Percentiles rank a stretch among this genome's conserved stretches.
phyloP scores from a whole-genome alignment of 2,113 vertebrate genomes.

The Gracilinanus agilis region DNA sequence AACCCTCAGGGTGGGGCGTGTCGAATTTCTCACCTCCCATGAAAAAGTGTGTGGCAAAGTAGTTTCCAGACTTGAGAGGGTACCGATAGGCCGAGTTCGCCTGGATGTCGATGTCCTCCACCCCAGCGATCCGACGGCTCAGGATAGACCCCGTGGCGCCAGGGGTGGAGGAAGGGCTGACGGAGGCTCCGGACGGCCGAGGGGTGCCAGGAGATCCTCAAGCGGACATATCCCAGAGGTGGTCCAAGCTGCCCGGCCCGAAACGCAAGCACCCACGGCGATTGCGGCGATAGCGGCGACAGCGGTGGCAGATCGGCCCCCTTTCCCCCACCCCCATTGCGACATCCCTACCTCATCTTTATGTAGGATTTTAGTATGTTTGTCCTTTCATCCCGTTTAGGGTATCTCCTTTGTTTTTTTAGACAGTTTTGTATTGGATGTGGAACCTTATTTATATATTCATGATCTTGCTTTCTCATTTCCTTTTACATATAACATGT shows the following conservation, averaged over 20 bases:
- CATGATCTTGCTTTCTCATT: conserved; percentile 40
- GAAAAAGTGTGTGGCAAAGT: conserved; percentile 99
- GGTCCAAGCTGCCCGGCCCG: not conserved
- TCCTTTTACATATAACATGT: conserved; percentile 27
- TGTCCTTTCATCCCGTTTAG: not conserved
- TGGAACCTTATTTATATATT: conserved; percentile 15
- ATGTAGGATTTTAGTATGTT: not conserved
- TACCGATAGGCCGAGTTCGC: conserved; percentile 98
- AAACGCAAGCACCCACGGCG: conserved; percentile 69
- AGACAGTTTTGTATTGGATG: not conserved
- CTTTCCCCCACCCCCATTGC: not conserved
- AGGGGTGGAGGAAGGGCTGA: not conserved
- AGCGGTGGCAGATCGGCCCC: not conserved
- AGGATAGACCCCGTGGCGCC: conserved; percentile 94
- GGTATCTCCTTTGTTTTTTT: not conserved
- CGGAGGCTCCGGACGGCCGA: not conserved
- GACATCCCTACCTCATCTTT: no score
- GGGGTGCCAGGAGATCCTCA: conserved; percentile 31
- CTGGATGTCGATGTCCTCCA: conserved; percentile 99
- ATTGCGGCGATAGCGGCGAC: conserved; percentile 9
- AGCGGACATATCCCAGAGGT: conserved; percentile 16
- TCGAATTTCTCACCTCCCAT: conserved; percentile 99
- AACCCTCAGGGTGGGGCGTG: conserved; percentile 98
- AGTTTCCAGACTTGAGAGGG: conserved; percentile 99
- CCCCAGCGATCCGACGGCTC: conserved; percentile 96